Evolutionary conservation across 2,888 invertebrate genomes (phyloP).

Genomic region (Alitta virens): DNA sequence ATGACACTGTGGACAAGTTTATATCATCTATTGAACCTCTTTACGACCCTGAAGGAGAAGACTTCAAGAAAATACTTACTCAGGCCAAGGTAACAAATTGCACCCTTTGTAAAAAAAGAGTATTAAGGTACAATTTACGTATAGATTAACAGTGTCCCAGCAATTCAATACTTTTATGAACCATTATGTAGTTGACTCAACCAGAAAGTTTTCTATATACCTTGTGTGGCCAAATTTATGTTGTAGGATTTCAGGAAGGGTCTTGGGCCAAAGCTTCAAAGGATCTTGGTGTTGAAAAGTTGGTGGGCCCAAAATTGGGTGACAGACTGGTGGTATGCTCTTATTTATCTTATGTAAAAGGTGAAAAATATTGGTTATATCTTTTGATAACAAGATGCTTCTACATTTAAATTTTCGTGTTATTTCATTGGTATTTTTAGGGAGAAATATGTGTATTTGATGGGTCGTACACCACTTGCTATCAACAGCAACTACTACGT

Average conservation of each 20-base stretch:
- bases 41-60: conserved; percentile 48
- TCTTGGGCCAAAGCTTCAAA: conserved; percentile 56
- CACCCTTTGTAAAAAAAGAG: no score
- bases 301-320: conserved; percentile 61
- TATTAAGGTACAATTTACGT: no score
- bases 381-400: no score
- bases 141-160: no score
- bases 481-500: conserved; percentile 61
- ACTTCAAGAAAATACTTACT: conserved; percentile 49
- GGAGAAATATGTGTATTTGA: conserved; percentile 61
- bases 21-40: conserved; percentile 57
- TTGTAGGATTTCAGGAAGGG: conserved; percentile 53
- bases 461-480: conserved; percentile 57
- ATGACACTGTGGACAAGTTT: conserved; percentile 48
- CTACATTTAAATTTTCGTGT: no score
- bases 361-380: neutral
- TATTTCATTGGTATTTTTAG: conserved; percentile 38
- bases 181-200: no score
- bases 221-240: no score
- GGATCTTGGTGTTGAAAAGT: conserved; percentile 57
- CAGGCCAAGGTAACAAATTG: conserved; percentile 47
- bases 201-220: no score
- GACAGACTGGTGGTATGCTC: conserved; percentile 60
- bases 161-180: no score
- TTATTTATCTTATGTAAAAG: neutral